Base-by-base conservation (phyloP, 2,113 vertebrate genomes). In the Chelonoidis abingdonii region DNA sequence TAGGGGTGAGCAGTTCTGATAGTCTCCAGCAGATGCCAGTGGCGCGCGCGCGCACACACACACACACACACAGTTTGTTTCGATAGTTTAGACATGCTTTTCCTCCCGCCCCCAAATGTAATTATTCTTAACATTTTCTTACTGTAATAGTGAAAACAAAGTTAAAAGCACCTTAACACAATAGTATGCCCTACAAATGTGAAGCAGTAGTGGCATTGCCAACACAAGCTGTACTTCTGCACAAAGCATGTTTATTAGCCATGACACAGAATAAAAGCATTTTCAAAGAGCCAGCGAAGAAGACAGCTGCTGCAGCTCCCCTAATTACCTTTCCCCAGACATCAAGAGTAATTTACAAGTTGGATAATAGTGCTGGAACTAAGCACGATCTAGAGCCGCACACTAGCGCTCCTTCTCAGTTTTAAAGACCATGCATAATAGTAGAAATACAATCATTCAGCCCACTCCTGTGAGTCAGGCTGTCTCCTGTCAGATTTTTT, bases 251-350 rank as follows among this genome's bases (percentile, higher is more conserved):
- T 92, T 96, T 96, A 96, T 94, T 95, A 96, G 89, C 94, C 78
- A 90, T 89, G 95, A 96, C 94, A 96, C 2, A 91, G 88, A 97
- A 69, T 91, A 80, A 95, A 97, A 95, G 88, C 95, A 92, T 92
- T 93, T 97, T 95, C 80, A 69, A 92, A 93, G 92, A 41, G 29
- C 87, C 72, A 35, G 81, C 89, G 92, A 97, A 95, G 89, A 92
- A 80, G 94, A 95, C 95, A 97, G 96, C 96, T 96, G 96, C 96
- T 95, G 86, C 79, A 41, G 84, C 57, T 93, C 93, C 92, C 95
- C 38, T 97, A 53, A 84, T 96, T 84, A 94, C 91, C 90, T 86
- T 93, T 94, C 79, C 93, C 92, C 54, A 87, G 87, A 89, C 90
- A 93, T 88, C 95, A 96, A 95, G 65, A 72, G 76, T 83, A 11